Base-by-base conservation (phyloP, 2,888 invertebrate genomes). In the Eupithecia insigniata region DNA sequence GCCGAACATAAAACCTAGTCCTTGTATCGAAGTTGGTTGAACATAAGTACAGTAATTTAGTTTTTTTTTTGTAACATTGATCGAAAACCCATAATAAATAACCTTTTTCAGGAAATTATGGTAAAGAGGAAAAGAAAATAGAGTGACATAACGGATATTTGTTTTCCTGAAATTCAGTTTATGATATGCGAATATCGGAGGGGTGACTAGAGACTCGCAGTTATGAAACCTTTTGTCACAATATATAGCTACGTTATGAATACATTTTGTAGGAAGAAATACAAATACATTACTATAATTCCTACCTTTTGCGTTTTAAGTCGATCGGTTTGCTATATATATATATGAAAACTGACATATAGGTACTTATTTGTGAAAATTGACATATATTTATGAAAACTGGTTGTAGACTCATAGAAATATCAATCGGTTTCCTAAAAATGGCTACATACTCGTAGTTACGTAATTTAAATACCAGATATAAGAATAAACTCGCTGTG, bases 121-220 rank as follows among this genome's bases (percentile, higher is more conserved):
- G 34, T 22, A 64, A 30, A n/a, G 32, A 32, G 61, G 32, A 22
- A 34, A 60, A 60, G 61, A 62, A 12, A 78, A 79, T 80, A 77
- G 72, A 79, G 67, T 77, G 79, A 55, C 79, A 79, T 79, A 72
- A 71, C 68, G 66, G 71, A 78, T 78, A 77, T 74, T 78, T 76
- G 67, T 67, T 72, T 69, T 70, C 69, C 71, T 70, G 70, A 72
- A 72, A 72, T 72, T 71, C 73, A 73, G 70, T 71, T 74, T 73
- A 64, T 67, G 73, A 74, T 73, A 55, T 55, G 65, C 51, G 51
- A 69, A 71, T 72, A 71, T 67, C 46, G n/a, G 66, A 60, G 22
- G n/a, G 43, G 72, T 60, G 68, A 60, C 55, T 55, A 22, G 55
- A 51, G n/a, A 28, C 34, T n/a, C 36, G 10, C n/a, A 34, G 8